Evolutionary conservation across 2,888 invertebrate species (phyloP), one percentile per base, ranked within the genome.

Genomic region (Sarcophaga rosellei): DNA sequence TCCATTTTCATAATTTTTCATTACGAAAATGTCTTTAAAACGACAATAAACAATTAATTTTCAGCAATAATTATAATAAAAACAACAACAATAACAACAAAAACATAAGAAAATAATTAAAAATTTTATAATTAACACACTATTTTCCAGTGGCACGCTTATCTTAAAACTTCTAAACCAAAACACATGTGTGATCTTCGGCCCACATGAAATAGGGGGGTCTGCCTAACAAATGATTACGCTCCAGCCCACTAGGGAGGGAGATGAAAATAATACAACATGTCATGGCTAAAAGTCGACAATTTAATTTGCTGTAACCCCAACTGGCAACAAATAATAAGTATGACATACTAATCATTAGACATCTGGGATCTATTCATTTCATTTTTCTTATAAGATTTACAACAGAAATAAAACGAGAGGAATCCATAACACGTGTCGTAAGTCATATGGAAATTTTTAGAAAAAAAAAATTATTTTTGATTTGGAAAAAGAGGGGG

Each of bases 251-350:
- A 57, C 69, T 53, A 23, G 25, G 11, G 59, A 74, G 80, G 35
- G 47, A 61, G 25, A 11, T 20, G 69, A 68, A 75, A n/a, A 73
- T 63, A 20, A 44, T 47, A 53, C 72, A 44, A 68, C 47, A 74
- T 72, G 78, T 70, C 70, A 81, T 79, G 77, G 74, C 74, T 59
- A 75, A 76, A 73, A 81, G 70, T 45, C 79, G 62, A 75, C 84
- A 44, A 85, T 81, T 85, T 85, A 87, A 87, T 87, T 87, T 87
- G 84, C 87, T 87, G 85, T 86, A 87, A 87, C 87, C 87, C 87
- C 87, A 87, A 82, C 87, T 86, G 35, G 81, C 86, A 86, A 84
- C 84, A 86, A 84, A 86, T 84, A 86, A 86, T 84, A 81, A 86
- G 84, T 75, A 78, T 86, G 84, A 81, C 84, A 84, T 75, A 78